phyloP scores from a whole-genome alignment of 2,113 vertebrate genomes.

The Rostratula benghalensis region DNA sequence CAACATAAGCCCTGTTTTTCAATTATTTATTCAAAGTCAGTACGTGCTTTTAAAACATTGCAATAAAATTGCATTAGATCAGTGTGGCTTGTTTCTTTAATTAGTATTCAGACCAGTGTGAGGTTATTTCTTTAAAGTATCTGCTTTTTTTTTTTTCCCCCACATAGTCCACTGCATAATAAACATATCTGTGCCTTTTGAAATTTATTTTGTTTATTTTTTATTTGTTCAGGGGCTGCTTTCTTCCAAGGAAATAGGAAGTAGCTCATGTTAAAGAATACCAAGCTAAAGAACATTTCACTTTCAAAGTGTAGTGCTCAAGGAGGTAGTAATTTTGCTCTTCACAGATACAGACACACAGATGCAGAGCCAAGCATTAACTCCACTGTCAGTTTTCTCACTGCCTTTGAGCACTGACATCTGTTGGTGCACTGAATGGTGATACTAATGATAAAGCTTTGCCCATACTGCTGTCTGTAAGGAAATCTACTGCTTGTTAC shows the following conservation, averaged over 20 bases:
- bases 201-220: conserved; percentile 42
- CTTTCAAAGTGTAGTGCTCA: not conserved
- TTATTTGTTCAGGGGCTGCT: conserved; percentile 1
- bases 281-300: not conserved
- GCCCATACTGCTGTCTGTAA: not conserved
- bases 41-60: conserved; percentile 3
- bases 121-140: not conserved
- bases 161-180: not conserved
- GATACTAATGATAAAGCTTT: conserved; percentile 23
- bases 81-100: not conserved
- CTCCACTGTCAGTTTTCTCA: not conserved
- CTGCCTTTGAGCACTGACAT: conserved; percentile 47
- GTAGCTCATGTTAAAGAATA: not conserved
- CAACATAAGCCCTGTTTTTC: not conserved
- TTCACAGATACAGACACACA: not conserved
- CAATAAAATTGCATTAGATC: not conserved
- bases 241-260: conserved; percentile 35
- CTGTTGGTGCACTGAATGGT: conserved; percentile 29
- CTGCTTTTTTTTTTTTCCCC: conserved; percentile 32
- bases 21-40: conserved; percentile 2
- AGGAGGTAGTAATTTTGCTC: conserved; percentile 23
- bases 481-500: conserved; percentile 43
- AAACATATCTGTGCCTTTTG: conserved; percentile 13
- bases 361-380: conserved; percentile 11
- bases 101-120: not conserved